phyloP scores from a whole-genome alignment of 2,113 vertebrate genomes.

The Nothobranchius furzeri region DNA sequence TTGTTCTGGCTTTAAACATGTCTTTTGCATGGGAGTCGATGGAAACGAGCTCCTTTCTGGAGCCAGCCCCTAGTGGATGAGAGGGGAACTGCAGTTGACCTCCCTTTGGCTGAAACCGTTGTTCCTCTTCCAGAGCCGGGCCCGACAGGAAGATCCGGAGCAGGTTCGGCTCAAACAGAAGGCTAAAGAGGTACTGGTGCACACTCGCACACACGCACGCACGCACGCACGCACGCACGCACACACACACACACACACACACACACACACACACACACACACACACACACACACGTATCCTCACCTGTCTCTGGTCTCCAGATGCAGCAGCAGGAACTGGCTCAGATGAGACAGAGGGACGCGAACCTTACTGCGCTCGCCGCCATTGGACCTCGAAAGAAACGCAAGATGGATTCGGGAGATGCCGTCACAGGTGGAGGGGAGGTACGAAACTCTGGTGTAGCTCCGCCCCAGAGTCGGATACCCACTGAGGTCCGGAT shows the following conservation, averaged over 20 bases:
- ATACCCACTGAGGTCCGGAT: background rate
- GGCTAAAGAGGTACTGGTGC: conserved; percentile 82
- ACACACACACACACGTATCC: background rate
- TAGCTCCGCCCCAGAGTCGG: background rate
- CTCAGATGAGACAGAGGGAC: conserved; percentile 78
- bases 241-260: no score
- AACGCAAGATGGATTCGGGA: conserved; percentile 68
- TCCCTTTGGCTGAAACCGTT: background rate
- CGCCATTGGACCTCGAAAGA: conserved; percentile 78
- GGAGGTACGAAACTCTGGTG: conserved; percentile 42
- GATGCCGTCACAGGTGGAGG: conserved; percentile 48
- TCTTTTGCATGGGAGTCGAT: no score
- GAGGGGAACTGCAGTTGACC: no score
- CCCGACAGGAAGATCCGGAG: conserved; percentile 87
- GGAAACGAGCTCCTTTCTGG: no score
- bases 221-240: background rate
- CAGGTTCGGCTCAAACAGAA: conserved; percentile 87
- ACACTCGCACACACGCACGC: no score
- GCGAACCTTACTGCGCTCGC: conserved; percentile 75
- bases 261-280: no score
- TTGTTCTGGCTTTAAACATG: no score
- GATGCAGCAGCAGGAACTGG: conserved; percentile 82
- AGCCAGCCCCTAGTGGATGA: no score
- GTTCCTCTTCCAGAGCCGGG: conserved; percentile 77
- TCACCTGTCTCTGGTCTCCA: conserved; percentile 20